A percentile compares a stretch with the other conserved stretches of the same genome.
Conservation (phyloP, 2,888 invertebrate species). For the Mactromeris polynyma region DNA sequence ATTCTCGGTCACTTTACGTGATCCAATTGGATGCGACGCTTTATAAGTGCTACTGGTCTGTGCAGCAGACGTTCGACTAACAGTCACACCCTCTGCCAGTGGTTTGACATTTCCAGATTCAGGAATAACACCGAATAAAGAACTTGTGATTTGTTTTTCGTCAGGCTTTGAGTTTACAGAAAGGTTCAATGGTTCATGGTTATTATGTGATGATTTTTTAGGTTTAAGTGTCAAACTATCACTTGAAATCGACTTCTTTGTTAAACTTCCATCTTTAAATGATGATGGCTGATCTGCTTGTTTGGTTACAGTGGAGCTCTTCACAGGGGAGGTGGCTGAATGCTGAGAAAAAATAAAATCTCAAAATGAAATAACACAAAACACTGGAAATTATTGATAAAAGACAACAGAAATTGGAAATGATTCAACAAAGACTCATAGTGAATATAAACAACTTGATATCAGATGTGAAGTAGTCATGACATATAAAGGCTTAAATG, state of each 20-base stretch:
- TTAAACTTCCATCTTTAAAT: background rate
- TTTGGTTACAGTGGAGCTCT: background rate
- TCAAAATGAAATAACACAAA: background rate
- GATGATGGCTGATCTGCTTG: background rate
- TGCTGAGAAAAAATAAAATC: background rate
- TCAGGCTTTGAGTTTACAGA: background rate
- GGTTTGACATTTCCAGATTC: background rate
- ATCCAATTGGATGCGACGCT: conserved; percentile 82
- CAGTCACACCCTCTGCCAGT: background rate
- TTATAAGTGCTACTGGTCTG: conserved; percentile 73
- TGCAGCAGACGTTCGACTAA: background rate
- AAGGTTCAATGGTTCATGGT: conserved; percentile 35
- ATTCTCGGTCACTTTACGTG: conserved; percentile 78
- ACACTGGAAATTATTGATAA: background rate
- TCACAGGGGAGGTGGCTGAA: background rate
- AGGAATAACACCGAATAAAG: conserved; percentile 27
- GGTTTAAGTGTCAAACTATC: background rate
- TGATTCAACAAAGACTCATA: too few relatives aligned
- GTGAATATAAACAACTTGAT: too few relatives aligned
- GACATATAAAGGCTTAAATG: too few relatives aligned
- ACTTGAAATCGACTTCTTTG: background rate
- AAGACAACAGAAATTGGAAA: background rate
- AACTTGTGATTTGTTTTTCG: conserved; percentile 39
- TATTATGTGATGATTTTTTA: background rate
- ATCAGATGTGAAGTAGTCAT: too few relatives aligned